Conservation (phyloP, 2,113 vertebrate species). For the Origma solitaria region DNA sequence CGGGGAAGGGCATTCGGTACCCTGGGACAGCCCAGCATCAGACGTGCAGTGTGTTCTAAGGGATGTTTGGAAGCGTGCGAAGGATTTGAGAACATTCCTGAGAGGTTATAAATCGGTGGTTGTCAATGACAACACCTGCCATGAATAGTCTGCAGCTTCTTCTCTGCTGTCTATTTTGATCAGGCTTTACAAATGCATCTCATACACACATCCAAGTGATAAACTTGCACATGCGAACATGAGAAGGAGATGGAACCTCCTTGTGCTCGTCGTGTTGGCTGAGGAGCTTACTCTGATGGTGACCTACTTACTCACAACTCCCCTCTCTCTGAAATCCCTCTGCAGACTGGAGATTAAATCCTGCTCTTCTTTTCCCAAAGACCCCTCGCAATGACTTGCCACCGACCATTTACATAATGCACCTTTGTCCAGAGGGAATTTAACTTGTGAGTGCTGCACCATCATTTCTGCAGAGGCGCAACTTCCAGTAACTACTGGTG, state of each 20-base stretch:
- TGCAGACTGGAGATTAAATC: background rate
- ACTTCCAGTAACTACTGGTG: background rate
- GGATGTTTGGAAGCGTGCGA: background rate
- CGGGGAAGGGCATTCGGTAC: background rate
- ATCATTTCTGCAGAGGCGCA: background rate
- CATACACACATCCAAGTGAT: slow-evolving; percentile 37
- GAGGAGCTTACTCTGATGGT: background rate
- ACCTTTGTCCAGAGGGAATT: background rate
- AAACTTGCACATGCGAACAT: slow-evolving; percentile 28
- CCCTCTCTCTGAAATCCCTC: background rate
- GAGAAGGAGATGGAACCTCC: slow-evolving; percentile 34
- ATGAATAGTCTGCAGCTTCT: slow-evolving; percentile 38
- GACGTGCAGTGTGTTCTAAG: background rate
- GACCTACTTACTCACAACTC: slow-evolving; percentile 37
- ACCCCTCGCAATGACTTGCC: background rate
- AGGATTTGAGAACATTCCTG: background rate
- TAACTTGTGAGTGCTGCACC: background rate
- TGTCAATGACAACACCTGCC: slow-evolving; percentile 60
- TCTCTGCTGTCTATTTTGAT: slow-evolving; percentile 41
- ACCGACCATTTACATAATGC: background rate
- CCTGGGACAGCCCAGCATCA: background rate
- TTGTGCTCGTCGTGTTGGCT: background rate
- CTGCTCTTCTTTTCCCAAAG: background rate
- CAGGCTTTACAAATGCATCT: slow-evolving; percentile 44
- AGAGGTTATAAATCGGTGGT: slow-evolving; percentile 25